Evolutionary conservation across 2,113 vertebrate species (phyloP), one percentile per base, ranked within the genome.

Genomic region (Prunella himalayana): DNA sequence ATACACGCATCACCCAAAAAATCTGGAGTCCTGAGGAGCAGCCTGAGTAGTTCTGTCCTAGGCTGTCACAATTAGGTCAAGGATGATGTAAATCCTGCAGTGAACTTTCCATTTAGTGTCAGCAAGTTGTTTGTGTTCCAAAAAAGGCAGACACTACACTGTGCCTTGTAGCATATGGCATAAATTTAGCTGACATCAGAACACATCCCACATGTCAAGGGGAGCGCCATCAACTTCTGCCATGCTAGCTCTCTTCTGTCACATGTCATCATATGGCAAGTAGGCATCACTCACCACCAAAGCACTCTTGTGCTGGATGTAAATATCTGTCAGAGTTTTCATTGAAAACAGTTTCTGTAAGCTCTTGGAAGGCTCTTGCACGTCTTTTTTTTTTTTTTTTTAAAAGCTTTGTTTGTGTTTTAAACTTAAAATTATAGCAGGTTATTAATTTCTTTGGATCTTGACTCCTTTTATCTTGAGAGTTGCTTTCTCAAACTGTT

Each of bases 71-170:
- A 33, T 83, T 92, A 87, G 94, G 95, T 95, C 95, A 94, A 96
- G 93, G 79, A 92, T 94, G 95, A 97, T 95, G 86, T 90, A 97
- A 92, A 94, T 93, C 86, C 69, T 86, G 83, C 6, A 9, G 75
- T 96, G 93, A 93, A 96, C 83, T 96, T 95, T 96, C 85, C 92
- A 89, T 91, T 88, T 82, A 91, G 92, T 94, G 91, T 95, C 87
- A 94, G 85, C 47, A 53, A 92, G 82, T 71, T 89, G 81, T 68
- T 86, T 76, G 81, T 68, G 92, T 82, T 96, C 95, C 90, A 89
- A 53, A 93, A 95, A 80, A 94, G 93, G 88, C 91, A 90, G 95
- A 95, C 90, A 39, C 84, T 79, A 13, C 70, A 24, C 41, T 71
- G 16, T 73, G 44, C 81, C 92, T 69, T 86, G 88, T 51, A 91